A percentile compares a stretch with the other conserved stretches of the same genome.
phyloP scores from a whole-genome alignment of 1,140 invertebrate species.

The Bombus waltoni region DNA sequence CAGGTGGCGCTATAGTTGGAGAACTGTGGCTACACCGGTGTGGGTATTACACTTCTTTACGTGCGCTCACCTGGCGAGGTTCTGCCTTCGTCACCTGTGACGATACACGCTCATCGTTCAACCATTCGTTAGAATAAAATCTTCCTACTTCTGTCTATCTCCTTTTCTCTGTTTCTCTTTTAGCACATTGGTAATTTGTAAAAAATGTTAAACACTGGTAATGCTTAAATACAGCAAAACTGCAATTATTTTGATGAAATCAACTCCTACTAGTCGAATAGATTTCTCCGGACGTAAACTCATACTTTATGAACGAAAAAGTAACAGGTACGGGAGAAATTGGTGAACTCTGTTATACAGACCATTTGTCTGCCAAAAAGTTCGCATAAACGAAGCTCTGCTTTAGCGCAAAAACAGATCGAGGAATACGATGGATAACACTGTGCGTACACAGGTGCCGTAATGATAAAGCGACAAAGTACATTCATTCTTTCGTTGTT shows the following conservation, averaged over 20 bases:
- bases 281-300: too few relatives aligned
- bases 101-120: not conserved
- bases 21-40: constrained; percentile 41
- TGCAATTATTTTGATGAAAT: not conserved
- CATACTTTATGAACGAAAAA: too few relatives aligned
- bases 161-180: not conserved
- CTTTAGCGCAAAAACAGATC: too few relatives aligned
- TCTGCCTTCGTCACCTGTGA: constrained; percentile 37
- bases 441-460: too few relatives aligned
- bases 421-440: too few relatives aligned
- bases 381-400: too few relatives aligned
- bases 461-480: too few relatives aligned
- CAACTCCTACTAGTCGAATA: too few relatives aligned
- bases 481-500: too few relatives aligned
- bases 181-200: not conserved
- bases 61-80: constrained; percentile 54
- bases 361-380: too few relatives aligned
- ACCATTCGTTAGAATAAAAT: not conserved
- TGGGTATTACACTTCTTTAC: constrained; percentile 57
- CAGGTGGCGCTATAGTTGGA: constrained; percentile 67
- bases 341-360: too few relatives aligned
- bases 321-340: too few relatives aligned
- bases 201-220: not conserved
- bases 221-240: not conserved
- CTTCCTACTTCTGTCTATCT: not conserved